Percentiles rank a stretch among this genome's conserved stretches.
Evolutionary conservation across 2,113 vertebrate species (phyloP).

Genomic region (Dicentrarchus labrax): DNA sequence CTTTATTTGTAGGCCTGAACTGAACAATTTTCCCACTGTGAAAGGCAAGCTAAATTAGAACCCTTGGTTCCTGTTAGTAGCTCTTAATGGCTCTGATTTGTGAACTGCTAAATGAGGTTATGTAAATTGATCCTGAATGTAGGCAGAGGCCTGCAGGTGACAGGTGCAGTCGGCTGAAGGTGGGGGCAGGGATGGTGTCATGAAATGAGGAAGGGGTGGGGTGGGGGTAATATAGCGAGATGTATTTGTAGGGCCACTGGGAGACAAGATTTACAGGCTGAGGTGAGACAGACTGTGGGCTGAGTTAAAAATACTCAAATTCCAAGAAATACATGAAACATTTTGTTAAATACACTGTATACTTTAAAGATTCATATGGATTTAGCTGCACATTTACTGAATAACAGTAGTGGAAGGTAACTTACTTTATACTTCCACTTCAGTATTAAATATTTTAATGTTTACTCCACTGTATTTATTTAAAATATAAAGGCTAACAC

Average conservation of each 20-base stretch:
- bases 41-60: constrained; percentile 99
- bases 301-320: constrained; percentile 7
- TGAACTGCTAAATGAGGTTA: constrained; percentile 99
- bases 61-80: constrained; percentile 99
- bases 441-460: background rate
- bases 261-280: constrained; percentile 32
- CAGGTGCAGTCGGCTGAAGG: constrained; percentile 97
- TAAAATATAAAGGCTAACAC: background rate
- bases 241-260: constrained; percentile 29
- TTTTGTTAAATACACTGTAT: background rate
- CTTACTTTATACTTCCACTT: background rate
- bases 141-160: constrained; percentile 99
- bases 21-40: constrained; percentile 99
- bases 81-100: constrained; percentile 99
- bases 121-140: constrained; percentile 99
- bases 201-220: constrained; percentile 34
- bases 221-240: constrained; percentile 49
- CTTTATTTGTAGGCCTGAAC: constrained; percentile 99
- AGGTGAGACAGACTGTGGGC: constrained; percentile 8
- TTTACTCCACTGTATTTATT: background rate
- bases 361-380: background rate
- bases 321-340: background rate
- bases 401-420: background rate
- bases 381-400: background rate
- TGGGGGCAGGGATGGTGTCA: constrained; percentile 61